Evolutionary conservation across 1,140 invertebrate species (phyloP).

Genomic region (Cyrtorhinus lividipennis): DNA sequence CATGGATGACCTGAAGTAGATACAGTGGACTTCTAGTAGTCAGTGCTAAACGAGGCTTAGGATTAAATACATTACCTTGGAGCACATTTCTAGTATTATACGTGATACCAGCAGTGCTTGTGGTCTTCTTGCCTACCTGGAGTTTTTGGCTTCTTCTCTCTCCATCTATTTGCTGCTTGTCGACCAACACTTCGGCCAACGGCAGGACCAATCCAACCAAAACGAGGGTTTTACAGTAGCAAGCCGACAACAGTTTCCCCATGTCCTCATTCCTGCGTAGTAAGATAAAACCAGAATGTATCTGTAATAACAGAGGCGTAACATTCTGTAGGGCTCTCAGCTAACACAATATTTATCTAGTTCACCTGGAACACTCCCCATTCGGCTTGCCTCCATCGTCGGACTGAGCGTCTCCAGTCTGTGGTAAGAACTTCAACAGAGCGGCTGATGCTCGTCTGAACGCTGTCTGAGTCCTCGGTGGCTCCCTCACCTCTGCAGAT

Average conservation of each 20-base stretch:
- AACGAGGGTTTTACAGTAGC: background rate
- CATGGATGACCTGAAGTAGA: background rate
- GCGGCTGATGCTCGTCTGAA: conserved; percentile 1
- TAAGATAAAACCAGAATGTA: background rate
- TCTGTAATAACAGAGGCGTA: background rate
- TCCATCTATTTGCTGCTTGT: background rate
- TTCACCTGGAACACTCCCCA: background rate
- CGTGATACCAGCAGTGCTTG: background rate
- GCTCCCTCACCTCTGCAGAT: background rate
- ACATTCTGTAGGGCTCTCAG: background rate
- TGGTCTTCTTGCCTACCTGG: background rate
- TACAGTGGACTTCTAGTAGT: background rate
- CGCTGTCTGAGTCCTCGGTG: background rate
- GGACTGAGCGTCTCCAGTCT: too few relatives aligned
- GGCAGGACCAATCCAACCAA: background rate
- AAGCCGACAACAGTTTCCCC: background rate
- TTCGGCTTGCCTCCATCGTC: background rate
- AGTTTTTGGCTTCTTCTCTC: background rate
- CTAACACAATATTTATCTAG: background rate
- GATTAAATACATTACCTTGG: background rate
- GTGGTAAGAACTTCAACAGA: background rate
- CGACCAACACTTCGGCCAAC: background rate
- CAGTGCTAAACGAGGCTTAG: background rate
- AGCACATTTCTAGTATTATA: background rate
- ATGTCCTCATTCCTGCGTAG: background rate